A percentile compares a stretch with the other conserved stretches of the same genome.
phyloP scores from a whole-genome alignment of 2,888 invertebrate genomes.

The Heliconius cydno region DNA sequence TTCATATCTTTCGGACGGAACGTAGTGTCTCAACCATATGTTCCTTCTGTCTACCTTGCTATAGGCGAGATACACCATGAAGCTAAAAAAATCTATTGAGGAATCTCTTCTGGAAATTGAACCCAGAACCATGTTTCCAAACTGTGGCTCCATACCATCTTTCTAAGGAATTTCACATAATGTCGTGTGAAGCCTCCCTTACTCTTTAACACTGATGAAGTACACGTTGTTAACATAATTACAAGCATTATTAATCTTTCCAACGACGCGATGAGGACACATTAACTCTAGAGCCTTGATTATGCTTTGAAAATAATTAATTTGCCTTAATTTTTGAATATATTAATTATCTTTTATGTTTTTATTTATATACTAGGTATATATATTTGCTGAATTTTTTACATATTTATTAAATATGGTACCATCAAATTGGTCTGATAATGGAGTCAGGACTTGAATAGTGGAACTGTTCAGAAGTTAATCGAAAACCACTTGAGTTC shows the following conservation, averaged over 20 bases:
- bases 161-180: not conserved
- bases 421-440: too few species aligned
- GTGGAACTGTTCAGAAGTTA: too few species aligned
- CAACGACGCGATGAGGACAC: slow-evolving; percentile 4
- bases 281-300: not conserved
- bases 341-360: not conserved
- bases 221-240: slow-evolving; percentile 25
- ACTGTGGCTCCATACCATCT: not conserved
- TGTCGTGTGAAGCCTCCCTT: not conserved
- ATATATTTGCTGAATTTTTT: too few species aligned
- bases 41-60: not conserved
- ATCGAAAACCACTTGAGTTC: too few species aligned
- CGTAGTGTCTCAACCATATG: not conserved
- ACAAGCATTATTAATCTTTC: slow-evolving; percentile 24
- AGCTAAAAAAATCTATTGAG: not conserved
- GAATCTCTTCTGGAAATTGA: not conserved
- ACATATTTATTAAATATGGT: too few species aligned
- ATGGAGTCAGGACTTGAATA: too few species aligned
- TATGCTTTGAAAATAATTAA: slow-evolving; percentile 9
- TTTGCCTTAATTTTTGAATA: not conserved
- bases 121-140: not conserved
- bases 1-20: not conserved
- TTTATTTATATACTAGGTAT: not conserved
- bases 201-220: slow-evolving; percentile 12
- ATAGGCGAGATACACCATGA: not conserved